Evolutionary conservation across 2,888 invertebrate species (phyloP).

Genomic region (Phasia obesa): DNA sequence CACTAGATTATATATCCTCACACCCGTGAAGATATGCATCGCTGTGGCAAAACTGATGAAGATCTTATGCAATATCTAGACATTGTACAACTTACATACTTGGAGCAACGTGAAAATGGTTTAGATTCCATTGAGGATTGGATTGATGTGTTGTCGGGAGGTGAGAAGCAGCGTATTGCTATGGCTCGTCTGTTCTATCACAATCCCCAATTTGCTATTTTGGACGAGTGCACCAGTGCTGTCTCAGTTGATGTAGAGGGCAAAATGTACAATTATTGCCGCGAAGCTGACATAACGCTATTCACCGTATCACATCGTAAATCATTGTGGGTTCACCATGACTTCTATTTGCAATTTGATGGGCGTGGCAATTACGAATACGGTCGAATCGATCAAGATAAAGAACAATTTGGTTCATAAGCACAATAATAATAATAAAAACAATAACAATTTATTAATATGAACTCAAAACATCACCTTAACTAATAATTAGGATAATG

Average conservation of each 20-base stretch:
- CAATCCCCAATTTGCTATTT: conserved; percentile 98
- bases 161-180: conserved; percentile 99
- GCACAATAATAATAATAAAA: neutral
- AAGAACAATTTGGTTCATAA: conserved; percentile 96
- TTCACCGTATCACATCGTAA: conserved; percentile 99
- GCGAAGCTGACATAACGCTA: conserved; percentile 92
- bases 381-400: conserved; percentile 91
- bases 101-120: conserved; percentile 92
- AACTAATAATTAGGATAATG: neutral
- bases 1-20: conserved; percentile 94
- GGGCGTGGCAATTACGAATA: conserved; percentile 96
- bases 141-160: conserved; percentile 99
- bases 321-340: conserved; percentile 98
- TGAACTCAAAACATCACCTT: conserved; percentile 13
- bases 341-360: conserved; percentile 97
- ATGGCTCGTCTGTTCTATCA: conserved; percentile 99
- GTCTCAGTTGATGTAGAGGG: conserved; percentile 99
- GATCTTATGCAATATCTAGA: conserved; percentile 90
- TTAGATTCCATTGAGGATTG: conserved; percentile 98
- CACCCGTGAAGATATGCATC: conserved; percentile 91
- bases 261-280: conserved; percentile 97
- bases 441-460: conserved; percentile 24
- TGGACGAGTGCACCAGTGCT: conserved; percentile 99
- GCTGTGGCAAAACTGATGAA: conserved; percentile 90
- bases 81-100: conserved; percentile 92